Base-by-base conservation (phyloP, 2,797 vertebrate genomes). In the Melanotaenia parkinsoni region DNA sequence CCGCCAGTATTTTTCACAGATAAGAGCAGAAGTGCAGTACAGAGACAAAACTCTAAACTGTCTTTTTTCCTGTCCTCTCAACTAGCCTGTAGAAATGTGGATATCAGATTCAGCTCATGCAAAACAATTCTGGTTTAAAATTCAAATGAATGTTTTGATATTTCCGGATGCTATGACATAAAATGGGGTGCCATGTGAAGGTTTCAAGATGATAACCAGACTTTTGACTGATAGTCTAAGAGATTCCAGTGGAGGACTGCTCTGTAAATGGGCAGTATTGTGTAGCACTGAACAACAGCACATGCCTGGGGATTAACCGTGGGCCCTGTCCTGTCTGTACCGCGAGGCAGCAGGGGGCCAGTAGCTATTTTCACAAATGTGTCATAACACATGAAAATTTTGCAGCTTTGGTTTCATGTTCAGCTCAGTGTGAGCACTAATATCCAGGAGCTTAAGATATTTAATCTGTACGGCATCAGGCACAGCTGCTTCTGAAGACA, bases 281-380 rank as follows among this genome's bases (percentile, higher is more conserved):
- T 88, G 83, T 65, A 83, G 58, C 74, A 69, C 85, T 88, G 88
- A 85, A 86, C 84, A 89, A 84, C 84, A 88, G 89, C 89, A 89
- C 90, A 94, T 93, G 88, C 90, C 91, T 87, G 80, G 63, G 90
- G 91, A 93, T 94, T 91, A 93, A 74, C 76, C 45, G n/a, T 33
- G 26, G 86, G 82, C 88, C 80, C 86, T 79, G 84, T 85, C 74
- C 88, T 62, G 80, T 81, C 83, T 80, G 86, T 76, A 77, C 68
- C 70, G 59, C 72, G 64, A 81, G 82, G 86, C 89, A 75, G 79
- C 79, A 63, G 88, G 86, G 86, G 89, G 88, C 83, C 85, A 66
- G 64, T 1, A 58, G 84, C 83, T 83, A 86, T 90, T 88, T 82
- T 89, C 86, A 87, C 80, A 84, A 73, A 84, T 87, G 83, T 88